A percentile compares a stretch with the other conserved stretches of the same genome.
phyloP scores from a whole-genome alignment of 2,888 invertebrate species.

The Drosophila neutralis region DNA sequence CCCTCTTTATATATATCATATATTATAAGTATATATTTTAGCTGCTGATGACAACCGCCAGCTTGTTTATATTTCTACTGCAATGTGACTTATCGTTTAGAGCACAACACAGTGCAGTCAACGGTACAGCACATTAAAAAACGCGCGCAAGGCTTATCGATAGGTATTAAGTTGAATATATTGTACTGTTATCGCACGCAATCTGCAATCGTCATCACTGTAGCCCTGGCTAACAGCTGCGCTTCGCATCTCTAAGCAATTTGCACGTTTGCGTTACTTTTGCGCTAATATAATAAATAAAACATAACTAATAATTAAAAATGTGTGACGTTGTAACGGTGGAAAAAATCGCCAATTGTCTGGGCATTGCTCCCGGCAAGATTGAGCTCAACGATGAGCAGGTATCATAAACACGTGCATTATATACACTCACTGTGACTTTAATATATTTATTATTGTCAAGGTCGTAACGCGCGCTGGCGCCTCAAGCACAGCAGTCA shows the following conservation, averaged over 20 bases:
- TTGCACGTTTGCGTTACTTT: conserved; percentile 40
- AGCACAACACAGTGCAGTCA: conserved; percentile 41
- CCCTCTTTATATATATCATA: neutral
- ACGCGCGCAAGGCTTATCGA: conserved; percentile 19
- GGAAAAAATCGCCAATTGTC: conserved; percentile 86
- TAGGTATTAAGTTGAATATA: neutral
- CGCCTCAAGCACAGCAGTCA: conserved; percentile 85
- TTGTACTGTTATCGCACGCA: neutral
- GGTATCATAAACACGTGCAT: conserved; percentile 53
- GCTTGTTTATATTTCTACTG: conserved; percentile 62
- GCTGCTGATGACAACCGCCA: conserved; percentile 58
- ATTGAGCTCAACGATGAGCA: conserved; percentile 86
- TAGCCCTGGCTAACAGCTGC: conserved; percentile 38
- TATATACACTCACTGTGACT: conserved; percentile 5
- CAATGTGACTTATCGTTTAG: conserved; percentile 67
- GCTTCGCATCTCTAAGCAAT: conserved; percentile 17
- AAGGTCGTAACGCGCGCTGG: conserved; percentile 86
- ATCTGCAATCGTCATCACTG: neutral
- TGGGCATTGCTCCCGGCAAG: conserved; percentile 86
- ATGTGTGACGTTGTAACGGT: conserved; percentile 84
- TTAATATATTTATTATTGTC: conserved; percentile 63
- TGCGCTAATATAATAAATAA: conserved; percentile 19
- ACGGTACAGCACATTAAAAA: conserved; percentile 26
- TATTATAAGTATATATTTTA: conserved; percentile 1
- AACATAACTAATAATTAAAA: conserved; percentile 28